Base-by-base conservation (phyloP, 2,113 vertebrate genomes). In the Tachysurus fulvidraco region DNA sequence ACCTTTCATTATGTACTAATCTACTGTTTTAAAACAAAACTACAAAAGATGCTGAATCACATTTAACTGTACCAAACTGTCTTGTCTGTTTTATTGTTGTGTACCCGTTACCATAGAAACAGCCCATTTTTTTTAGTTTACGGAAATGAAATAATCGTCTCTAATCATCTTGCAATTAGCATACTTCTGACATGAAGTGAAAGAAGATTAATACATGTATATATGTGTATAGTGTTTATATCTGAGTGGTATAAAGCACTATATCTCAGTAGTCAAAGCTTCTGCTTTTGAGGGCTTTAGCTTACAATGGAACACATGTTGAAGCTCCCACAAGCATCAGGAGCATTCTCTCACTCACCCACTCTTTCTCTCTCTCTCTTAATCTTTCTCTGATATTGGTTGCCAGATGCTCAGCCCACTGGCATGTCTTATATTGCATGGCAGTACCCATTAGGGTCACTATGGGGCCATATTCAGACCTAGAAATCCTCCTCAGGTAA, bases 371-470 rank as follows among this genome's bases (percentile, higher is more conserved):
- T 30, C 52, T 79, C 46, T 50, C 4, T 64, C 60, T 81, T 0
- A 50, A 3, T 67, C 28, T 52, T 19, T 78, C 57, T 23, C 41
- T 4, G 25, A 11, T 50, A 79, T 83, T 62, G 74, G 60, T 23
- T 88, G 84, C 71, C 80, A 88, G 80, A 83, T 88, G 80, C 30
- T 85, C 81, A 81, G 71, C 59, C 50, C 69, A 67, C 74, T 21
- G 44, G 79, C 71, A 64, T 52, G 84, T 36, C 16, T n/a, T 62
- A 60, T 71, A 21, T 83, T 88, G 76, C 54, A 77, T 79, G 74
- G 19, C 84, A 28, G 54, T 78, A 28, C 13, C n/a, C 50, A 28
- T 21, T 25, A n/a, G 5, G 23, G 44, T 78, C 52, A 79, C n/a
- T 57, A 16, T 12, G n/a, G 50, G 71, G 83, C 21, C 54, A n/a